A percentile compares a stretch with the other conserved stretches of the same genome.
These are phyloP conservation scores for Geococcyx californianus DNA, from an alignment of 2,113 vertebrate genomes.

Conservation along the genomic window DNA sequence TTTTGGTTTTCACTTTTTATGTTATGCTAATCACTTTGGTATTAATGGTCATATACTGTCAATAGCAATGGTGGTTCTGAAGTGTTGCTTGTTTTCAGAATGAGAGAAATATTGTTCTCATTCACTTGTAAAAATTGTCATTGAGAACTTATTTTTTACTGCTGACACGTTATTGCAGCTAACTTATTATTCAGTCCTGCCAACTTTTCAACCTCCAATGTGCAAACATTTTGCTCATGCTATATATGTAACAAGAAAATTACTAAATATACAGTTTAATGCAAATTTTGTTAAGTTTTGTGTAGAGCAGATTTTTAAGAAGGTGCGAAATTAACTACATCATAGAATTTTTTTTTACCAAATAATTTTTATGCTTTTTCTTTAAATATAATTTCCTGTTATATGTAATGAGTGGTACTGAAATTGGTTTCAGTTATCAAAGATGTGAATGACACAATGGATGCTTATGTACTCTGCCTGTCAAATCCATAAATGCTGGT, in stretches of 20 bases:
- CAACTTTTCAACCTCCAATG: neutral
- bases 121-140: neutral
- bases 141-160: neutral
- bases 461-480: constrained; percentile 39
- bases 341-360: neutral
- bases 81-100: neutral
- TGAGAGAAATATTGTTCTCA: neutral
- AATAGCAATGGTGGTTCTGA: neutral
- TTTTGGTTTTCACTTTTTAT: neutral
- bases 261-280: neutral
- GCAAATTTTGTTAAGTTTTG: neutral
- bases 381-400: neutral
- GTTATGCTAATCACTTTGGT: neutral
- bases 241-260: neutral
- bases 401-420: neutral
- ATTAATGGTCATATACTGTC: neutral
- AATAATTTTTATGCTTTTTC: neutral
- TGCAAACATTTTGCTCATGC: neutral
- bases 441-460: constrained; percentile 20
- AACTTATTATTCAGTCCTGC: neutral
- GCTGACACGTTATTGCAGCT: neutral
- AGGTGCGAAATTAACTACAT: neutral
- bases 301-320: neutral
- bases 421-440: constrained; percentile 28
- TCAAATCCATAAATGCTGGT: constrained; percentile 11